Percentiles rank a stretch among this genome's conserved stretches.
Evolutionary conservation across 2,113 vertebrate species (phyloP).

Genomic region (Alethe castanea): DNA sequence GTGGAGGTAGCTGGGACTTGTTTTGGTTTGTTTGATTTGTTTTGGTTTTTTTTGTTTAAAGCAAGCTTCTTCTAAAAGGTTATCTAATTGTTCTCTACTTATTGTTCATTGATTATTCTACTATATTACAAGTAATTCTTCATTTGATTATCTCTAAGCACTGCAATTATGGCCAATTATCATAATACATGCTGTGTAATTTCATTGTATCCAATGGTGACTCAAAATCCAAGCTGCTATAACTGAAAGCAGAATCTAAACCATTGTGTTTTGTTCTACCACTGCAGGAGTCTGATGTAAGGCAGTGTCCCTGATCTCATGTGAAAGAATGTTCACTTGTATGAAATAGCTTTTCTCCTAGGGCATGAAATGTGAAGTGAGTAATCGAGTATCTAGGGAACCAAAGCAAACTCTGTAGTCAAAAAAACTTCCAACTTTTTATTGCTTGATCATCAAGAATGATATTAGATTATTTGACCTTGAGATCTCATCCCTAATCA

Average conservation of each 20-base stretch:
- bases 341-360: neutral
- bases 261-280: neutral
- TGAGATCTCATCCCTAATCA: neutral
- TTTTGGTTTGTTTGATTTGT: neutral
- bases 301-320: neutral
- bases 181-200: neutral
- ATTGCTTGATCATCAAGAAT: neutral
- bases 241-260: neutral
- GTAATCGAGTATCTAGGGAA: neutral
- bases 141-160: slow-evolving; percentile 13
- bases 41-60: neutral
- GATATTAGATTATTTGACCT: neutral
- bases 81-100: neutral
- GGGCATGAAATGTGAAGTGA: neutral
- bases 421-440: neutral
- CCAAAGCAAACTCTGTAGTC: neutral
- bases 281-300: neutral
- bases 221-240: neutral
- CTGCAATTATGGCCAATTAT: neutral
- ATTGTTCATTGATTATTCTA: neutral
- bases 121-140: neutral
- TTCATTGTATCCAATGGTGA: neutral
- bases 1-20: neutral
- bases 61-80: neutral
- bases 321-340: neutral